Percentiles rank a stretch among this genome's conserved stretches.
Conservation (phyloP, 2,113 vertebrate species). For the Bos javanicus region DNA sequence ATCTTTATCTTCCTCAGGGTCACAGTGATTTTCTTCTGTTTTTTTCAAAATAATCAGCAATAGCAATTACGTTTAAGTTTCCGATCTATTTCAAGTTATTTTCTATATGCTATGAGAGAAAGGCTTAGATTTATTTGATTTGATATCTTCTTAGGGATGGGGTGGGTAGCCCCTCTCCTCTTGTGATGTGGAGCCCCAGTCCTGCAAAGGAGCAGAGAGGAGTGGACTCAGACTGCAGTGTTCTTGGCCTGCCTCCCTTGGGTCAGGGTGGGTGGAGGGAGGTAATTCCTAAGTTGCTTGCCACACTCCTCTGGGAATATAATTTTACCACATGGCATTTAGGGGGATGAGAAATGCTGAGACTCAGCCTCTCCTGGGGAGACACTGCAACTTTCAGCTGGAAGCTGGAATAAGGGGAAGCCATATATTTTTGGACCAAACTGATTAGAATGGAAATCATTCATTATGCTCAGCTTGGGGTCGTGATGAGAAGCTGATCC, state of each 20-base stretch:
- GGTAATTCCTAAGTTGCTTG: too few species aligned
- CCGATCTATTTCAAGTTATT: not conserved
- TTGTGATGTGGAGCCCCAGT: not conserved
- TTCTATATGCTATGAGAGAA: not conserved
- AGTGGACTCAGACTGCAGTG: rapidly evolving
- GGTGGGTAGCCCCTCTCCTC: not conserved
- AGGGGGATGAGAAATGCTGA: not conserved
- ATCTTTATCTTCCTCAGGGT: not conserved
- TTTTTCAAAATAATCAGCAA: not conserved
- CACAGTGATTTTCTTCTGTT: not conserved
- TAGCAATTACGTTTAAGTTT: not conserved
- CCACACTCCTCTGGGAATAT: not conserved
- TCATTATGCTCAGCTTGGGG: not conserved
- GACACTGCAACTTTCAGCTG: not conserved
- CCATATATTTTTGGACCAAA: not conserved
- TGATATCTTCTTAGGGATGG: not conserved
- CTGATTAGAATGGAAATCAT: not conserved
- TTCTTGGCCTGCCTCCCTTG: rapidly evolving
- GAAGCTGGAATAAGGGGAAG: not conserved
- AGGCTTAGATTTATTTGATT: not conserved
- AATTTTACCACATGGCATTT: not conserved
- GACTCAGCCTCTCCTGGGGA: not conserved
- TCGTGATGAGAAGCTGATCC: not conserved
- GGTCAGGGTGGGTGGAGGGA: too few species aligned
- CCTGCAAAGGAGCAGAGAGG: rapidly evolving